Conservation (phyloP, 2,113 vertebrate species). For the Pseudolaguvia tuberculata region DNA sequence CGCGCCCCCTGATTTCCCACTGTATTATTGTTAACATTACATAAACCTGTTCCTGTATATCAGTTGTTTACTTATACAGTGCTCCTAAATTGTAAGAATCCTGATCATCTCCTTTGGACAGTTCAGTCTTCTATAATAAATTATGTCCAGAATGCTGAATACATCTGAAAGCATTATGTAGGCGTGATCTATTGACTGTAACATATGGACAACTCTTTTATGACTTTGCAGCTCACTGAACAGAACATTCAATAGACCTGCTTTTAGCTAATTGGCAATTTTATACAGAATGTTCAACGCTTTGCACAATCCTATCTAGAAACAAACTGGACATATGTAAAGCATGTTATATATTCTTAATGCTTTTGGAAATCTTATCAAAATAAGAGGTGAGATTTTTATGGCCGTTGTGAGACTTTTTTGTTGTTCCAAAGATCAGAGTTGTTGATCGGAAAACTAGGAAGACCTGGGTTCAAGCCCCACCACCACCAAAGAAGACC, state of each 20-base stretch:
- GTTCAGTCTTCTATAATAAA: slow-evolving; percentile 1
- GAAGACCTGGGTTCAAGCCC: too few relatives aligned
- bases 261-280: neutral
- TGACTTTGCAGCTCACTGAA: slow-evolving; percentile 11
- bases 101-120: neutral
- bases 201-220: slow-evolving; percentile 8
- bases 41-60: neutral
- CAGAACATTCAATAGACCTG: neutral
- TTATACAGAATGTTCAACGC: neutral
- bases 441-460: too few relatives aligned
- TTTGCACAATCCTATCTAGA: neutral
- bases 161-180: neutral
- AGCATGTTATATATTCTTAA: too few relatives aligned
- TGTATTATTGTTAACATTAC: too few relatives aligned
- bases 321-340: neutral
- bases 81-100: neutral
- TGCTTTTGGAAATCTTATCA: too few relatives aligned
- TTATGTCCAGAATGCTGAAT: neutral
- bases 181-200: neutral
- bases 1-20: too few relatives aligned
- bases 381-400: too few relatives aligned
- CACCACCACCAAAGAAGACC: too few relatives aligned
- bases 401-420: too few relatives aligned
- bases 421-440: too few relatives aligned
- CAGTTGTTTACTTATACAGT: neutral